Base-by-base conservation (phyloP, 2,113 vertebrate genomes). In the Gavia stellata region DNA sequence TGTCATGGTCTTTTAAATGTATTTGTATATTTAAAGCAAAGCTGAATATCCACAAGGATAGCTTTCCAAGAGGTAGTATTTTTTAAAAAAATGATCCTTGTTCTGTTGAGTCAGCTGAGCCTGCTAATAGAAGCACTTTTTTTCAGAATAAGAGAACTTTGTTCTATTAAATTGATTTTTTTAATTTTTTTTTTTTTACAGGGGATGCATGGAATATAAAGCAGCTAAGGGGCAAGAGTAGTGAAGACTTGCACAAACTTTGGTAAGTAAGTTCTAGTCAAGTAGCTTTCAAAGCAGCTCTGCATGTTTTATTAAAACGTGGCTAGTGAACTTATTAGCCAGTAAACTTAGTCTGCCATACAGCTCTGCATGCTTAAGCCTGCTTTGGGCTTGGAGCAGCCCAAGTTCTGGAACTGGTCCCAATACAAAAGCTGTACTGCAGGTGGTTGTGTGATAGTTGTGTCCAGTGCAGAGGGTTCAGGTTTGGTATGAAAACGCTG, bases 231-330 rank as follows among this genome's bases (percentile, higher is more conserved):
- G 97, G 98, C 50, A 99, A 99, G 97, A 99, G 99, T 89, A 99
- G 98, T 47, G 99, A 99, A 97, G 99, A 99, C 91, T 97, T 99
- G 79, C 99, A 99, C 97, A 99, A 99, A 95, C 99, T 99, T 47
- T 99, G 99, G 99, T 99, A 97, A 97, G 96, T 92, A 77, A 56
- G 18, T 66, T 72, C 70, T 53, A 88, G 31, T 38, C 17, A 55
- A 72, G 50, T 72, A 61, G 38, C 23, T 87, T 90, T 94, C 47
- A 62, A 70, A 91, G 33, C 24, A 88, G 8, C 63, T 83, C 29
- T 86, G 38, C 19, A 2, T 3, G 1, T 61, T n/a, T 80, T 58
- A 84, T 44, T 25, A 42, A 81, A 55, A 52, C 11, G 6, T 44
- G 23, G 8, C 34, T 90, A 19, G 11, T 71, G 45, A 91, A 44